phyloP scores from a whole-genome alignment of 2,113 vertebrate genomes.

The Crotophaga sulcirostris region DNA sequence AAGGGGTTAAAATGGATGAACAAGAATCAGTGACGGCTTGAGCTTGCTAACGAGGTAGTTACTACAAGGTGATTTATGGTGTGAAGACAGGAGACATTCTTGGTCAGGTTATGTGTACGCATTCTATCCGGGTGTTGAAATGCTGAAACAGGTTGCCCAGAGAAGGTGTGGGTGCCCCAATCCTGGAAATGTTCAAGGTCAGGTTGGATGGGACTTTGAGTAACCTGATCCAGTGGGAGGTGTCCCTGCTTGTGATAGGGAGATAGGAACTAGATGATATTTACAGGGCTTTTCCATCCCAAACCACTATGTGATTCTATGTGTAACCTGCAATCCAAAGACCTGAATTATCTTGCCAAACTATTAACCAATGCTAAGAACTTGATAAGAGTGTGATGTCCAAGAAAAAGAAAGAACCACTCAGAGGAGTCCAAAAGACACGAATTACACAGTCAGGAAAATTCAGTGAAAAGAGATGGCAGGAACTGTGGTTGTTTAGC shows the following conservation, averaged over 20 bases:
- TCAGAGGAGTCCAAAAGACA: neutral
- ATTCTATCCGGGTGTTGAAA: neutral
- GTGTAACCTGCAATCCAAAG: neutral
- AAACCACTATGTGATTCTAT: neutral
- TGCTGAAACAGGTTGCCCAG: neutral
- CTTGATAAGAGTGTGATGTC: neutral
- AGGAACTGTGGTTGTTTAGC: neutral
- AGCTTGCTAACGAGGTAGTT: neutral
- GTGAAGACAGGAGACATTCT: neutral
- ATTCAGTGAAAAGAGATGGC: neutral
- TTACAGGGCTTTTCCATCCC: neutral
- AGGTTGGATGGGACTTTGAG: neutral
- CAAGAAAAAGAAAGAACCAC: neutral
- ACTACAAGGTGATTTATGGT: neutral
- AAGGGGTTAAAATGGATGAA: neutral
- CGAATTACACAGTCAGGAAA: neutral
- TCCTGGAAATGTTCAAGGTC: neutral
- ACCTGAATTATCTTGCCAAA: neutral
- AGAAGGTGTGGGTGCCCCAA: neutral
- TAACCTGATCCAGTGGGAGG: neutral
- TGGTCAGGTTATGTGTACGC: neutral
- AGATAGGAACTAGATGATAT: neutral
- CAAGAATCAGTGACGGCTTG: neutral
- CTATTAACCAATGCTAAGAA: neutral
- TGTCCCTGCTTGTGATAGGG: accelerated